Percentiles rank a stretch among this genome's conserved stretches.
Evolutionary conservation across 53 echinoderm and acorn worm species (phyloP).

Genomic region (Glandiceps talaboti): DNA sequence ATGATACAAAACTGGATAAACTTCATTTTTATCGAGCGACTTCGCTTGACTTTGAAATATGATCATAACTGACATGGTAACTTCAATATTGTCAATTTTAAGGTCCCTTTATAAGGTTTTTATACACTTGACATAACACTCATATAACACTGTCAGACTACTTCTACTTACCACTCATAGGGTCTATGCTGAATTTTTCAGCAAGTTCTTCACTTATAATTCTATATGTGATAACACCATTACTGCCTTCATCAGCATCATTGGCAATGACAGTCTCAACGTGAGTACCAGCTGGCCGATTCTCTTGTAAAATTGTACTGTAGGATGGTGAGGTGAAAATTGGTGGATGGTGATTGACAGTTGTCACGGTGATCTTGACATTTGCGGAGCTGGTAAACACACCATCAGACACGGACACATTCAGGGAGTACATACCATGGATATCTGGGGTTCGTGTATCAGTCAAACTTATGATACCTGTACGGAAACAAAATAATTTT

Average conservation of each 20-base stretch:
- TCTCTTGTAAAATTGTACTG: constrained; percentile 65
- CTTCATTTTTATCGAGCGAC: no score
- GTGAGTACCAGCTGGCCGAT: constrained; percentile 60
- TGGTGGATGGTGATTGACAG: constrained; percentile 64
- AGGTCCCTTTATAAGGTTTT: no score
- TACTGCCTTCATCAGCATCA: constrained; percentile 54
- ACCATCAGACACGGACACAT: constrained; percentile 75
- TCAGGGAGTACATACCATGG: constrained; percentile 47
- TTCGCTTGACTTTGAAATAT: no score
- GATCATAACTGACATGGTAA: no score
- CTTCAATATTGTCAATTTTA: no score
- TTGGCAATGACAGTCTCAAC: constrained; percentile 59
- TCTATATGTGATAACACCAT: constrained; percentile 58
- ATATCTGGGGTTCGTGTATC: constrained; percentile 46
- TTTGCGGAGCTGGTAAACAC: constrained; percentile 88
- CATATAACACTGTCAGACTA: no score
- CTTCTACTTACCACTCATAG: constrained; percentile 58
- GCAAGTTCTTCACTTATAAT: constrained; percentile 74
- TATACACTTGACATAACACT: no score
- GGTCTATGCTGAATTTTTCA: constrained; percentile 61
- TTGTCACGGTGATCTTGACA: constrained; percentile 39
- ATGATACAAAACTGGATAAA: no score
- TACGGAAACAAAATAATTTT: no score
- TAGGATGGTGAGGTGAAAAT: constrained; percentile 62
- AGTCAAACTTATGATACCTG: constrained; percentile 77